Base-by-base conservation (phyloP, 2,113 vertebrate species). In the Dromiciops gliroides region DNA sequence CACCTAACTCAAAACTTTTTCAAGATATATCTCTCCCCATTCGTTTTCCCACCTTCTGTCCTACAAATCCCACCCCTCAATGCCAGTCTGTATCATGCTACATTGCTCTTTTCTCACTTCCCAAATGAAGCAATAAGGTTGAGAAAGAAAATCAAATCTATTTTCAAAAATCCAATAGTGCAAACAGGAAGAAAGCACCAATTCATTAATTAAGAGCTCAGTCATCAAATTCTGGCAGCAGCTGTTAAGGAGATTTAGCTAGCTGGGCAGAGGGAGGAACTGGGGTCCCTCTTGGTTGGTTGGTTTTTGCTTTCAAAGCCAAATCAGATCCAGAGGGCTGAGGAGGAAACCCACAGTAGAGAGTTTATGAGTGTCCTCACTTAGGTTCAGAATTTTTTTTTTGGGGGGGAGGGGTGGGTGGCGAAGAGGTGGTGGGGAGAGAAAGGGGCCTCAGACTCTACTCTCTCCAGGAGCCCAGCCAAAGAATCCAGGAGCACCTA, bases 141-240 rank as follows among this genome's bases (percentile, higher is more conserved):
- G 44, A 91, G 75, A 48, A 91, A 93, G 53, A 49, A 95, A 92
- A 90, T 16, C 1, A 28, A 91, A 37, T 89, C 5, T 92, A 50
- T 91, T 60, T 94, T 97, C 94, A 96, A 92, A 96, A 95, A 89
- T 6, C 16, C 48, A 94, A 89, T 8, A 92, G 3, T 89, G 48
- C 60, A 93, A 97, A 96, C 93, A 93, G 67, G 67, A 83, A 83
- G 67, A 92, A 95, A 48, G 90, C 48, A 37, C 24, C 10, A 25
- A 92, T 49, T 92, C 93, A 93, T 89, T 89, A 95, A 60, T 44
- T 11, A 48, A 48, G 90, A 8, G 89, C 44, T 96, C 44, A 24
- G 24, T 95, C 83, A 90, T 10, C 44, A 67, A 92, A 24, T 51
- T 50, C 48, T 3, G 56, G 12, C 3, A 31, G 0, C 22, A 22